Percentiles rank a stretch among this genome's conserved stretches.
phyloP scores from a whole-genome alignment of 1,140 invertebrate genomes.

The Elymnias hypermnestra region DNA sequence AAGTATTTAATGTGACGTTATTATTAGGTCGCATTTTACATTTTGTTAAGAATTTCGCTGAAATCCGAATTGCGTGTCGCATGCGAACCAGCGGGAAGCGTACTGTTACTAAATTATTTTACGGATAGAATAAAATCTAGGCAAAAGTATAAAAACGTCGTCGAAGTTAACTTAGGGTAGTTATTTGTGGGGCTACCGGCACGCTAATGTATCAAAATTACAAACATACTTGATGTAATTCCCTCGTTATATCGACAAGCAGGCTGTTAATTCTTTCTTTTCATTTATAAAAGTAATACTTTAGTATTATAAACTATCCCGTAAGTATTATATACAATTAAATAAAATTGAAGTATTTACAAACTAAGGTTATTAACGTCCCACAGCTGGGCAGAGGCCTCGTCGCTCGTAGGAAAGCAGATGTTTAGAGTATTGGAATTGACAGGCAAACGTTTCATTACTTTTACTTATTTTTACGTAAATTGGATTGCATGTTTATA shows the following conservation, averaged over 20 bases:
- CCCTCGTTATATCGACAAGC: not conserved
- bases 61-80: slow-evolving; percentile 25
- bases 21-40: slow-evolving; percentile 19
- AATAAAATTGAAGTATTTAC: no score
- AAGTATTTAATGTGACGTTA: slow-evolving; percentile 24
- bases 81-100: slow-evolving; percentile 27
- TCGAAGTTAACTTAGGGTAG: slow-evolving; percentile 9
- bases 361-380: no score
- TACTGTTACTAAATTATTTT: slow-evolving; percentile 25
- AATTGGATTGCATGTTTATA: no score
- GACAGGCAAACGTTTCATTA: no score
- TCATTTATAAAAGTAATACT: no score
- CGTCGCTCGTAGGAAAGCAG: no score
- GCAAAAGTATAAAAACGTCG: slow-evolving; percentile 28
- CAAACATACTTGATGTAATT: not conserved
- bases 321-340: no score
- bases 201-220: slow-evolving; percentile 12
- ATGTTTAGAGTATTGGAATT: no score
- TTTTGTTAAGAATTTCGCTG: slow-evolving; percentile 23
- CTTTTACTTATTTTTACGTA: no score
- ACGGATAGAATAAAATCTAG: slow-evolving; percentile 28
- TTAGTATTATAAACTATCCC: no score
- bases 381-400: no score
- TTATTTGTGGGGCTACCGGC: slow-evolving; percentile 8
- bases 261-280: no score